These are phyloP conservation scores for Alloscopus bannaensis DNA, from an alignment of 2,888 invertebrate genomes.

Conservation along the genomic window DNA sequence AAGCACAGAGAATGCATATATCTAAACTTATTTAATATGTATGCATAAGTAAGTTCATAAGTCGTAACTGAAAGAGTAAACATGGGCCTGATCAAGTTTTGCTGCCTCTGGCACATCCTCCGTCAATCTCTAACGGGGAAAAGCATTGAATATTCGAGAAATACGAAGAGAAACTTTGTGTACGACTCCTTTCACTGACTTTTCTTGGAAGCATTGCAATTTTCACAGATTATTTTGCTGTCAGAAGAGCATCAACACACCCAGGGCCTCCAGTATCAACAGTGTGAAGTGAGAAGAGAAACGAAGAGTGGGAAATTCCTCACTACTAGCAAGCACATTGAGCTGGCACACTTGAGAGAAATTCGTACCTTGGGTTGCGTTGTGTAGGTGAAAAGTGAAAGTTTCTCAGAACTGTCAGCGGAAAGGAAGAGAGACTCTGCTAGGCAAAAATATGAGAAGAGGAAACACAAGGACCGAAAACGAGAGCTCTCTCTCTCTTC, in stretches of 20 bases:
- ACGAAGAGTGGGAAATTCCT: not conserved
- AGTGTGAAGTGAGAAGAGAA: not conserved
- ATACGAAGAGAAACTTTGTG: not conserved
- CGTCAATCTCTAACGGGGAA: too few relatives aligned
- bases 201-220: not conserved
- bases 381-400: not conserved
- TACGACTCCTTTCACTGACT: not conserved
- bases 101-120: not conserved
- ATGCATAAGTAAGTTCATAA: too few relatives aligned
- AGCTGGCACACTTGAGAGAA: not conserved
- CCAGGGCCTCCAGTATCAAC: not conserved
- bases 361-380: not conserved
- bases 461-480: not conserved
- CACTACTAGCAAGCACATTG: not conserved
- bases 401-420: constrained; percentile 17
- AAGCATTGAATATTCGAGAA: not conserved
- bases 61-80: too few relatives aligned
- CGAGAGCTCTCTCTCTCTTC: not conserved
- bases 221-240: not conserved
- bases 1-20: too few relatives aligned
- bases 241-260: not conserved
- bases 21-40: too few relatives aligned
- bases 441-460: not conserved
- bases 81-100: not conserved
- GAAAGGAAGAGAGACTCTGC: not conserved